Evolutionary conservation across 2,888 invertebrate species (phyloP), one percentile per base, ranked within the genome.

Genomic region (Caprella mutica): DNA sequence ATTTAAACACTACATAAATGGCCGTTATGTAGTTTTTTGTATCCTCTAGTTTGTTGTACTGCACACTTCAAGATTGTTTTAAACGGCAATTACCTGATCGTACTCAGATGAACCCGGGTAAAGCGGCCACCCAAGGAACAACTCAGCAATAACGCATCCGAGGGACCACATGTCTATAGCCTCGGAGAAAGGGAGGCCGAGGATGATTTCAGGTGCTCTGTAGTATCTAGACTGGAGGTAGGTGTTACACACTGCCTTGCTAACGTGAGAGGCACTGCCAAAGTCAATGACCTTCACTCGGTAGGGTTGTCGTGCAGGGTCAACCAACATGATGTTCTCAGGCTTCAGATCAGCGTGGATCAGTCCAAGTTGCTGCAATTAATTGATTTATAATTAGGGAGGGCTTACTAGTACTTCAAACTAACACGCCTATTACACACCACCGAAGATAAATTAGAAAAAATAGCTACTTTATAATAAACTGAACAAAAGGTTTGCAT

Each of bases 101-200:
- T 97, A 99, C 77, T 98, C 98, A 19, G 96, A 96, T 53, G 93
- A 91, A 66, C 98, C 98, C 0, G 98, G 98, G 77, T 98, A 98
- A 35, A 99, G 79, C 17, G 98, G 98, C 98, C 98, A 99, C 65
- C 98, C 98, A 43, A 99, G 81, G 77, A 98, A 98, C 67, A 98
- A 78, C 74, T 99, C 98, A 2, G 98, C 98, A 46, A 98, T 96
- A 65, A 99, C 98, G 76, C 98, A 99, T 58, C 98, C 98, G 67
- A 98, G 77, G 5, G 96, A 97, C 98, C 98, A 98, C 97, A 99
- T 99, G 76, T 98, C 98, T 69, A 98, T 98, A 14, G 97, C 93
- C 75, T 99, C 98, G 77, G 94, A 94, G 77, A 98, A 98, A 63
- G 96, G 97, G 69, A 98, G 78, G 23, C 98, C 98, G 70, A 94